Percentiles rank a stretch among this genome's conserved stretches.
Evolutionary conservation across 2,888 invertebrate species (phyloP).

Genomic region (Luperina testacea): DNA sequence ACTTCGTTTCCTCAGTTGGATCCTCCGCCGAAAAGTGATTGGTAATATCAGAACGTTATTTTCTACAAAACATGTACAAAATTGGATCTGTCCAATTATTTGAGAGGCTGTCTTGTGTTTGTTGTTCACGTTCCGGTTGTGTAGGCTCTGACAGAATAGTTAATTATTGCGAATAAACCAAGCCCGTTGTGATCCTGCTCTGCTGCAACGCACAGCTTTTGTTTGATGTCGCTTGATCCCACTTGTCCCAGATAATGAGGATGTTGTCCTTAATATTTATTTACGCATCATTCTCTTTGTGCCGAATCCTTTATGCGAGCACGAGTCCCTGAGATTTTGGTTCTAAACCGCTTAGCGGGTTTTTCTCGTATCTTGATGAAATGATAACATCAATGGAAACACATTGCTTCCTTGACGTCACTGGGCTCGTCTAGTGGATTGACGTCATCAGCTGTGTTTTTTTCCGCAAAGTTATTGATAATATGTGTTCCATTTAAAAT

Average conservation of each 20-base stretch:
- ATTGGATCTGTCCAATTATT: constrained; percentile 46
- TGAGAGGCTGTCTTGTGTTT: constrained; percentile 28
- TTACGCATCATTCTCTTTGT: constrained; percentile 32
- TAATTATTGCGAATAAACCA: constrained; percentile 14
- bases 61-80: constrained; percentile 40
- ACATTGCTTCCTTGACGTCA: constrained; percentile 58
- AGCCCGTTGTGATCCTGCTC: constrained; percentile 2
- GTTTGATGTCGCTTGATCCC: constrained; percentile 28
- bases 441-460: constrained; percentile 61
- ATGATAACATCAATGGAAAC: constrained; percentile 58
- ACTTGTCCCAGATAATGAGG: constrained; percentile 26
- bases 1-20: constrained; percentile 45
- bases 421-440: constrained; percentile 43
- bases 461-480: constrained; percentile 55
- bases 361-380: constrained; percentile 29
- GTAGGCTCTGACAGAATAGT: constrained; percentile 6
- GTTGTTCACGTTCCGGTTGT: constrained; percentile 16
- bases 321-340: constrained; percentile 9
- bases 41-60: constrained; percentile 41
- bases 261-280: constrained; percentile 19
- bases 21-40: constrained; percentile 46
- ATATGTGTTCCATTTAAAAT: constrained; percentile 38
- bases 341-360: not conserved
- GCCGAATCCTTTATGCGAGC: constrained; percentile 10
- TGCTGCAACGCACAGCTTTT: constrained; percentile 32